These are phyloP conservation scores for Saimiri boliviensis DNA, from an alignment of 2,113 vertebrate species.

Conservation along the genomic window DNA sequence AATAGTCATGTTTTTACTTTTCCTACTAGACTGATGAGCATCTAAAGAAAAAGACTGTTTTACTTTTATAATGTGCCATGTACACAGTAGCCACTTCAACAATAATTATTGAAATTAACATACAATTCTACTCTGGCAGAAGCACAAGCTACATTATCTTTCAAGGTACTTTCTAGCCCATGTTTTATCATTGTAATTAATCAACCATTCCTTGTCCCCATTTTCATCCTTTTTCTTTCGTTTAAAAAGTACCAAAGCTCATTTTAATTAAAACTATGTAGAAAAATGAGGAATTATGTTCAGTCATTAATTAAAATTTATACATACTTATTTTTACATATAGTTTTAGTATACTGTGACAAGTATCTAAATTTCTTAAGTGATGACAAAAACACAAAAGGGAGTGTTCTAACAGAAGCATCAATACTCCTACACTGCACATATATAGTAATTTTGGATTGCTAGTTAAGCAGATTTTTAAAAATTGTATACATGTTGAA, in stretches of 20 bases:
- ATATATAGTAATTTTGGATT: conserved; percentile 42
- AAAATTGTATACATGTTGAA: conserved; percentile 47
- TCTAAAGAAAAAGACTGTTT: not conserved
- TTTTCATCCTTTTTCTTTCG: conserved; percentile 20
- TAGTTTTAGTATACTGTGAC: not conserved
- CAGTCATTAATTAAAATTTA: conserved; percentile 67
- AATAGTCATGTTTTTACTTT: conserved; percentile 14
- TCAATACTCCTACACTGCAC: not conserved
- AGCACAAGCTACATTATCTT: conserved; percentile 6
- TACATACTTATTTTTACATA: not conserved
- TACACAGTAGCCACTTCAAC: not conserved
- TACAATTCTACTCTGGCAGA: not conserved
- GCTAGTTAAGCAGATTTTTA: conserved; percentile 40
- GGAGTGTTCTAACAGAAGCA: conserved; percentile 51
- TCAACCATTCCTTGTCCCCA: conserved; percentile 21
- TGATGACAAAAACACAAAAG: conserved; percentile 50
- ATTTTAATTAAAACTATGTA: conserved; percentile 53
- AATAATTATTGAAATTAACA: conserved; percentile 42
- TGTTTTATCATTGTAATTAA: conserved; percentile 29
- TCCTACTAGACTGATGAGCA: not conserved
- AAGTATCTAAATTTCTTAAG: conserved; percentile 13
- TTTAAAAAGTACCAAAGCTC: not conserved
- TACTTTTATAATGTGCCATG: not conserved
- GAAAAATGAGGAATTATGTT: conserved; percentile 38
- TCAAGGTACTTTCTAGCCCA: not conserved